Conservation (phyloP, 1,140 invertebrate genomes). For the Hyles euphorbiae region DNA sequence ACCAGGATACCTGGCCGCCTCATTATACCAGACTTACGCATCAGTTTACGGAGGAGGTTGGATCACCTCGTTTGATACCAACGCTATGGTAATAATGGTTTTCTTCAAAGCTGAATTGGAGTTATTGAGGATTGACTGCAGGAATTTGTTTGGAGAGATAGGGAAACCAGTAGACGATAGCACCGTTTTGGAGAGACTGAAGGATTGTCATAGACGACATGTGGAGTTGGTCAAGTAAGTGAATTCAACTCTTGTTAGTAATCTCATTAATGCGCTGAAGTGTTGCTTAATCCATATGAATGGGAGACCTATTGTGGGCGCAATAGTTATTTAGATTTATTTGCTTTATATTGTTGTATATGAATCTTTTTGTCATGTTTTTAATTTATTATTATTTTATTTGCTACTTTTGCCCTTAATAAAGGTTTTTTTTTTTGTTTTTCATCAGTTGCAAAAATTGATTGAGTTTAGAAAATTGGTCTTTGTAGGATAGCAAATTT, state of each 20-base stretch:
- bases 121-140: conserved; percentile 32
- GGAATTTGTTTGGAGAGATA: conserved; percentile 32
- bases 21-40: conserved; percentile 33
- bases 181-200: conserved; percentile 22
- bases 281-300: no score
- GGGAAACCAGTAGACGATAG: conserved; percentile 9
- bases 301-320: no score
- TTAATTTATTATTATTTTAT: no score
- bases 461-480: neutral
- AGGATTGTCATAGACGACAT: conserved; percentile 37
- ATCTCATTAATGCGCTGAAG: neutral
- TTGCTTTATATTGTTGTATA: no score
- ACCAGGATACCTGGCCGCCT: conserved; percentile 31
- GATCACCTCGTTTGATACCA: conserved; percentile 49
- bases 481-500: neutral
- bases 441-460: neutral
- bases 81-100: conserved; percentile 42
- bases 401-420: no score
- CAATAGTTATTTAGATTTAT: no score
- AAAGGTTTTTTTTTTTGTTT: neutral
- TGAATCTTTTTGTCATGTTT: no score
- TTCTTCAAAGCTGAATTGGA: conserved; percentile 47
- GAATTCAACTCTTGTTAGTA: no score
- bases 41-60: conserved; percentile 35
- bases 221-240: conserved; percentile 40